Conservation (phyloP, 2,797 vertebrate genomes). For the Anguilla anguilla region DNA sequence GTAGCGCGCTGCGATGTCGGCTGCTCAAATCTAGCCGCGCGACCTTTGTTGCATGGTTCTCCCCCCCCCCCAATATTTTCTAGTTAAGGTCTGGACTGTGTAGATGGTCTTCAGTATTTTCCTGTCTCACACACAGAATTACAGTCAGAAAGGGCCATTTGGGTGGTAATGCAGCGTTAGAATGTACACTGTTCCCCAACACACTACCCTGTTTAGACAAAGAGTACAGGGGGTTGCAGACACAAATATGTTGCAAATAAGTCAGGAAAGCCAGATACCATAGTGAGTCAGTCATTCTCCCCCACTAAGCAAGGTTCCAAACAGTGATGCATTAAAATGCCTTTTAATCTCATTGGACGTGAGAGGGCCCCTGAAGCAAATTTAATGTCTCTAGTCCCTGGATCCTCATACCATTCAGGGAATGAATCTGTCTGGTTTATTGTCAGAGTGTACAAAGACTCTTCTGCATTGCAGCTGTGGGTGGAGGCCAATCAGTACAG, state of each 20-base stretch:
- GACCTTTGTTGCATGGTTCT: too few species aligned
- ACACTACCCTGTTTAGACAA: neutral
- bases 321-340: too few species aligned
- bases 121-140: neutral
- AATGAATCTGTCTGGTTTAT: neutral
- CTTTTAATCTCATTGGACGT: neutral
- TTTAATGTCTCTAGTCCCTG: neutral
- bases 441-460: neutral
- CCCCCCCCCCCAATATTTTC: too few species aligned
- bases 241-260: too few species aligned
- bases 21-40: too few species aligned
- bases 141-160: too few species aligned
- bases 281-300: neutral
- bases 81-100: neutral
- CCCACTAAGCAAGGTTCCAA: too few species aligned
- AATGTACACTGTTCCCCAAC: too few species aligned
- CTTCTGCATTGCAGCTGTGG: conserved; percentile 9
- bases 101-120: neutral
- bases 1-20: too few species aligned
- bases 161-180: too few species aligned
- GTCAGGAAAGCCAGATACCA: too few species aligned
- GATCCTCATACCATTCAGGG: neutral
- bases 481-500: neutral
- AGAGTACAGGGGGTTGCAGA: neutral
- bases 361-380: neutral